Conservation (phyloP, 2,113 vertebrate genomes). For the Zosterops borbonicus region DNA sequence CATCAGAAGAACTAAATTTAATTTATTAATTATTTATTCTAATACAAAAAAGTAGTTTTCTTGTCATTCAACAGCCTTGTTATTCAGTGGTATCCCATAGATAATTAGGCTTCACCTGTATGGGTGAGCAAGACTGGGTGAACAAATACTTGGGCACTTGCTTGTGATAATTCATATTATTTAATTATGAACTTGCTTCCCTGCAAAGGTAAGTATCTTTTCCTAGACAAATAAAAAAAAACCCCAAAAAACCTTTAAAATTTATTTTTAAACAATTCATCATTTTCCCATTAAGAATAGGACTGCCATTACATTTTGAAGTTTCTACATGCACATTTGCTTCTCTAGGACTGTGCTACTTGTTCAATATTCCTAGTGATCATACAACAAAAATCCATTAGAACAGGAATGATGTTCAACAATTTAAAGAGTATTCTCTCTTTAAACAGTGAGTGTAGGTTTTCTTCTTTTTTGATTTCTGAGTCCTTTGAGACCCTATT, state of each 20-base stretch:
- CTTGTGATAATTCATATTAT: background rate
- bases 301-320: accelerated
- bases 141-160: background rate
- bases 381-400: background rate
- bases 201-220: background rate
- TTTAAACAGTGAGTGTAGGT: background rate
- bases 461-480: background rate
- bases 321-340: background rate
- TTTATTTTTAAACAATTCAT: background rate
- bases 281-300: background rate
- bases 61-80: background rate
- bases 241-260: background rate
- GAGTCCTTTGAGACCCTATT: background rate
- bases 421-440: background rate
- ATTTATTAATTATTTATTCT: background rate
- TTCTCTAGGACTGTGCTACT: background rate
- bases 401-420: background rate
- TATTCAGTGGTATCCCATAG: background rate
- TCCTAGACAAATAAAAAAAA: background rate
- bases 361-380: background rate
- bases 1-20: background rate
- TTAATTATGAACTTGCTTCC: background rate
- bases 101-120: background rate
- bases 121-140: background rate
- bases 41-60: background rate